These are phyloP conservation scores for Drepana arcuata DNA, from an alignment of 1,140 invertebrate genomes.

Conservation along the genomic window DNA sequence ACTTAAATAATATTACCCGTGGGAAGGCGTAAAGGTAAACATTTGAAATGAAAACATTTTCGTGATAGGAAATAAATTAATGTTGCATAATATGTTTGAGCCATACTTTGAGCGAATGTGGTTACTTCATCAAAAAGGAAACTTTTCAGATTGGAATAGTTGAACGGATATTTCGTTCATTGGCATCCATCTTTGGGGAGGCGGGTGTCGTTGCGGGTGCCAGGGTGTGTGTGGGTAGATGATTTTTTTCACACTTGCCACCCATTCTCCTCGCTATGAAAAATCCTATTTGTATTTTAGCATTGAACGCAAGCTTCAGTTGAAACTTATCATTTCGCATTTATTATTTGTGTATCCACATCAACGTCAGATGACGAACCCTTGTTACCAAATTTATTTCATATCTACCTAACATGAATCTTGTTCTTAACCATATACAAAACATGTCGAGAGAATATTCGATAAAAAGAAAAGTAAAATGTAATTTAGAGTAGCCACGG, in stretches of 20 bases:
- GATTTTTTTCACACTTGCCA: conserved; percentile 42
- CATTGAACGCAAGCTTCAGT: conserved; percentile 13
- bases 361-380: too few relatives aligned
- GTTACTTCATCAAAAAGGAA: conserved; percentile 46
- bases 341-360: too few relatives aligned
- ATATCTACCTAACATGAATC: too few relatives aligned
- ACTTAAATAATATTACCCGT: too few relatives aligned
- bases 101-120: conserved; percentile 23
- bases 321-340: too few relatives aligned
- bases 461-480: too few relatives aligned
- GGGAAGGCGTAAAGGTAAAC: too few relatives aligned
- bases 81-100: conserved; percentile 5
- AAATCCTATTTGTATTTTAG: conserved; percentile 31
- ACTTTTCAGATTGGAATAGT: conserved; percentile 66
- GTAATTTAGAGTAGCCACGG: too few relatives aligned
- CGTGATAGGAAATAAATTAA: conserved; percentile 1
- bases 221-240: conserved; percentile 19
- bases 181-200: conserved; percentile 48
- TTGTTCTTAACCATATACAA: too few relatives aligned
- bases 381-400: too few relatives aligned
- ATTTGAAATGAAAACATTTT: too few relatives aligned
- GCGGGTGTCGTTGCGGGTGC: conserved; percentile 24
- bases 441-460: too few relatives aligned
- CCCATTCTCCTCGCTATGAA: conserved; percentile 36
- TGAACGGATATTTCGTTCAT: conserved; percentile 44